Evolutionary conservation across 2,113 vertebrate species (phyloP).

Genomic region (Vombatus ursinus): DNA sequence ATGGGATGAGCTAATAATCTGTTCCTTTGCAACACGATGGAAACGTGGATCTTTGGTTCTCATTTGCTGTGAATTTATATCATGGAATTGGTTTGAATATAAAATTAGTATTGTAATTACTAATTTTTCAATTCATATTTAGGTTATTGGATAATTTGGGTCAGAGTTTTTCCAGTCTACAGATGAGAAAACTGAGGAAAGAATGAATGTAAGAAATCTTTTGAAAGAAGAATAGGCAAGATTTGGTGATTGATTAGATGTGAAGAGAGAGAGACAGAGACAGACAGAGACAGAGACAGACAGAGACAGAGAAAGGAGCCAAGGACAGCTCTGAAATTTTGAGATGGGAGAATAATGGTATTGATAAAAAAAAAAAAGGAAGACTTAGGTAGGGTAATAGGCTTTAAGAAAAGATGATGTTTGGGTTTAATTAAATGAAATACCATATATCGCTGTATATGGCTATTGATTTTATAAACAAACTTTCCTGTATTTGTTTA

Average conservation of each 20-base stretch:
- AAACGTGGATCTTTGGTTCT: background rate
- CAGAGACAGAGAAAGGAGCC: background rate
- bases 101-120: background rate
- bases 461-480: background rate
- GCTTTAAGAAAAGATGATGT: background rate
- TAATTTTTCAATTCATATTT: background rate
- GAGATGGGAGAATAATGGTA: background rate
- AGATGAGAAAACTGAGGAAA: background rate
- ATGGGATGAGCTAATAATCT: slow-evolving; percentile 2
- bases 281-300: background rate
- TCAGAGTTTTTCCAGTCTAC: background rate
- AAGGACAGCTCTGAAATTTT: background rate
- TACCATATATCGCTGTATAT: background rate
- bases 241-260: background rate
- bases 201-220: background rate
- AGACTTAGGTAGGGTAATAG: background rate
- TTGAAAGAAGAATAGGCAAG: background rate
- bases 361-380: background rate
- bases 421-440: background rate
- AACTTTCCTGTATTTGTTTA: background rate
- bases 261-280: background rate
- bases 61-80: background rate
- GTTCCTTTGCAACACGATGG: background rate
- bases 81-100: background rate
- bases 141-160: background rate